These are phyloP conservation scores for Heterodera schachtii DNA, from an alignment of 1,140 invertebrate genomes.

Conservation along the genomic window DNA sequence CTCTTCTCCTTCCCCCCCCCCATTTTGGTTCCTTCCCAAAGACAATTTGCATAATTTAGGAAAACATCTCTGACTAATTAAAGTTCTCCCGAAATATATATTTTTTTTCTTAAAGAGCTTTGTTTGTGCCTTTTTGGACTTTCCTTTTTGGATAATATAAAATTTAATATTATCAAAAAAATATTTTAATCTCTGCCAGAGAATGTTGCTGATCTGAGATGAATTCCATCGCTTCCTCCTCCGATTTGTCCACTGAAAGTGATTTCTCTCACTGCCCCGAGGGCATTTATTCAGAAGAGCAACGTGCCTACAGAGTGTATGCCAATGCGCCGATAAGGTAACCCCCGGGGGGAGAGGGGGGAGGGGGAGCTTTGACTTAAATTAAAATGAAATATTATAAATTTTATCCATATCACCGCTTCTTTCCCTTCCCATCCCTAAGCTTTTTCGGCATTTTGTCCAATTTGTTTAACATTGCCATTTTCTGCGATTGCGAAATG, in stretches of 20 bases:
- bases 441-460: conserved; percentile 59
- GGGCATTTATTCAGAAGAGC: conserved; percentile 45
- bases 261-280: conserved; percentile 36
- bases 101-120: not conserved
- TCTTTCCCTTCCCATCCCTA: not conserved
- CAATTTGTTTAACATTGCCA: conserved; percentile 62
- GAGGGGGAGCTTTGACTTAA: not conserved
- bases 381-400: not conserved
- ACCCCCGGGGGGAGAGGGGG: too few relatives aligned
- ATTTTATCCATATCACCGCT: not conserved
- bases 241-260: conserved; percentile 20
- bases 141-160: not conserved
- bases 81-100: not conserved
- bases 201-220: not conserved
- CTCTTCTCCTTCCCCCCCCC: too few relatives aligned
- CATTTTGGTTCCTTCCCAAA: not conserved
- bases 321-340: conserved; percentile 58
- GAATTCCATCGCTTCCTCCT: conserved; percentile 2
- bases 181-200: too few relatives aligned
- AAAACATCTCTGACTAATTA: not conserved
- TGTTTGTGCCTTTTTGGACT: not conserved
- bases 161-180: too few relatives aligned
- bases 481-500: conserved; percentile 62
- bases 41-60: conserved; percentile 1
- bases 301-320: conserved; percentile 46